Evolutionary conservation across 2,113 vertebrate genomes (phyloP).

Genomic region (Falcunculus frontatus): DNA sequence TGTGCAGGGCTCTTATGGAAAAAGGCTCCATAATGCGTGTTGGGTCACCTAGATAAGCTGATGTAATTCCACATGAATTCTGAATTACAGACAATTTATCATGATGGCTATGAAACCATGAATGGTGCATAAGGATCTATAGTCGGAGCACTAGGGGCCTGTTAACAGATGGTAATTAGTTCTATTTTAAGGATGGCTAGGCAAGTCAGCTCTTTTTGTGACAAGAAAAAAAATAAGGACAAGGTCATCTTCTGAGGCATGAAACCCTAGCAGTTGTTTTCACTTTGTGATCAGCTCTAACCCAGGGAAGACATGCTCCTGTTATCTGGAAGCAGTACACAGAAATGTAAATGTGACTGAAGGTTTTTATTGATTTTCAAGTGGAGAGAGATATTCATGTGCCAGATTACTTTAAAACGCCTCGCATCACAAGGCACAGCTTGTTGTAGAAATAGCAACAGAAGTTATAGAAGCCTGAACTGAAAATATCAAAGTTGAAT

Average conservation of each 20-base stretch:
- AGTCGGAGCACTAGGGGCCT: neutral
- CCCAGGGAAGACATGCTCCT: neutral
- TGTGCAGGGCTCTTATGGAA: neutral
- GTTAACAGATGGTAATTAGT: neutral
- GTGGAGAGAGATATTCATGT: neutral
- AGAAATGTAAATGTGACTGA: neutral
- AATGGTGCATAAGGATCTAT: neutral
- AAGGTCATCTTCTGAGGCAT: neutral
- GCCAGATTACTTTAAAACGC: neutral
- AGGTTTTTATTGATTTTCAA: conserved; percentile 16
- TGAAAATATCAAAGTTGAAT: conserved; percentile 22
- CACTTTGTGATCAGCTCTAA: neutral
- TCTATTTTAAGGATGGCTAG: neutral
- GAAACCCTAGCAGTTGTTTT: neutral
- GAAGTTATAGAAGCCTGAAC: neutral
- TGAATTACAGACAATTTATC: neutral
- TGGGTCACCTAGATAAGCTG: neutral
- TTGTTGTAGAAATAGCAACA: conserved; percentile 32
- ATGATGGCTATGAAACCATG: neutral
- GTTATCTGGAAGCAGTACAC: neutral
- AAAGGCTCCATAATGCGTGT: neutral
- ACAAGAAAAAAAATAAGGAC: neutral
- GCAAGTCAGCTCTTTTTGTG: neutral
- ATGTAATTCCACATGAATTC: neutral
- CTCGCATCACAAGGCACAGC: neutral